Evolutionary conservation across 1,140 invertebrate species (phyloP).

Genomic region (Meloidogyne hapla): DNA sequence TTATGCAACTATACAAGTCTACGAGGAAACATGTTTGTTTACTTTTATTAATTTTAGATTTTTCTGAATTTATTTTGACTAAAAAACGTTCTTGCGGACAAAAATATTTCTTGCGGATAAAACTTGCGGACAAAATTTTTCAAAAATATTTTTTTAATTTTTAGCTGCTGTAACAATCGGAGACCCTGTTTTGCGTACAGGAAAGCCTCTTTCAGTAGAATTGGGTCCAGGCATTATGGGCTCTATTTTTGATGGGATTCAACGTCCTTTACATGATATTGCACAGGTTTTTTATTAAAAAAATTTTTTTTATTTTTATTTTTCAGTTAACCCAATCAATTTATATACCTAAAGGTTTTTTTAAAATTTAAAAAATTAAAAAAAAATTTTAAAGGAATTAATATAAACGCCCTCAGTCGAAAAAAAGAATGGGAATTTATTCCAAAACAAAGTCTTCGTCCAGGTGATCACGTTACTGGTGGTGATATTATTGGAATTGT

Average conservation of each 20-base stretch:
- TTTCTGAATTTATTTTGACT: background rate
- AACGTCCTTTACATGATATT: slow-evolving; percentile 94
- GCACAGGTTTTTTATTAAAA: slow-evolving; percentile 70
- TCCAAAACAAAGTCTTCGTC: slow-evolving; percentile 78
- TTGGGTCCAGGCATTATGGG: slow-evolving; percentile 98
- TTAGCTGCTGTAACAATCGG: slow-evolving; percentile 92
- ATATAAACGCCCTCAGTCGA: slow-evolving; percentile 83
- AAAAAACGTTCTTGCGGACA: too few relatives aligned
- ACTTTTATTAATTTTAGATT: background rate
- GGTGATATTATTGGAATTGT: slow-evolving; percentile 94
- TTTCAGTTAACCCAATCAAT: slow-evolving; percentile 79
- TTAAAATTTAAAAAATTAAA: slow-evolving; percentile 1
- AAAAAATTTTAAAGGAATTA: slow-evolving; percentile 70
- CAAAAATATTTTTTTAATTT: slow-evolving; percentile 21
- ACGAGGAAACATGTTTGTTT: slow-evolving; percentile 87
- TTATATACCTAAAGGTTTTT: slow-evolving; percentile 92
- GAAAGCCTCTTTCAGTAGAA: slow-evolving; percentile 95
- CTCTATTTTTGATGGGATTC: slow-evolving; percentile 99
- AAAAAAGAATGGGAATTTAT: slow-evolving; percentile 86
- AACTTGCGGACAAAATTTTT: background rate
- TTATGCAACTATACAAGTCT: slow-evolving; percentile 99
- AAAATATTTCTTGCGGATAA: too few relatives aligned
- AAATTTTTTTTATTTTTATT: too few relatives aligned
- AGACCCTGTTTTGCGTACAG: slow-evolving; percentile 94
- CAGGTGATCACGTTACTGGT: slow-evolving; percentile 92